A percentile compares a stretch with the other conserved stretches of the same genome.
These are phyloP conservation scores for Sminthurinus signatus DNA, from an alignment of 1,140 invertebrate genomes.

Conservation along the genomic window DNA sequence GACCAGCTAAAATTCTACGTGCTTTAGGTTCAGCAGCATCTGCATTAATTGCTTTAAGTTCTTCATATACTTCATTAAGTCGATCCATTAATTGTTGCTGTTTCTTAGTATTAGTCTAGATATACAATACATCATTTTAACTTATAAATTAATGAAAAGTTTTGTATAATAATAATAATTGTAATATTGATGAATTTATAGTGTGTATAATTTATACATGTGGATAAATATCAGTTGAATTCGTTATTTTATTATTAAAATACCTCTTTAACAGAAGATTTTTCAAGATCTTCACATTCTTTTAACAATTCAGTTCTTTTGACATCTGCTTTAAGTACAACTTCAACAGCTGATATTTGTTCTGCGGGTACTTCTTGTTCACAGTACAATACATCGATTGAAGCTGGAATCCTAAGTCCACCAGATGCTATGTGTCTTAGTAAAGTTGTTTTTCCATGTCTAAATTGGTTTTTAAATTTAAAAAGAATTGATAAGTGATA, in stretches of 20 bases:
- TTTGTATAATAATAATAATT: too few species aligned
- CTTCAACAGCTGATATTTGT: slow-evolving; percentile 82
- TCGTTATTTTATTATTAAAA: not conserved
- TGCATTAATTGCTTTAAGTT: slow-evolving; percentile 90
- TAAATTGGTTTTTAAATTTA: slow-evolving; percentile 47
- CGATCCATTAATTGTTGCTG: slow-evolving; percentile 34
- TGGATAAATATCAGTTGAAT: too few species aligned
- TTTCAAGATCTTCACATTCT: slow-evolving; percentile 75
- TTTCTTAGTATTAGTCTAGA: slow-evolving; percentile 24
- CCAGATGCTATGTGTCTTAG: slow-evolving; percentile 84
- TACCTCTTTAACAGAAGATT: slow-evolving; percentile 45
- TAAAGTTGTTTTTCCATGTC: slow-evolving; percentile 97
- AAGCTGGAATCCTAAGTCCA: slow-evolving; percentile 85
- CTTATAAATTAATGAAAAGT: too few species aligned
- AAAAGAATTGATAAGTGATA: slow-evolving; percentile 20
- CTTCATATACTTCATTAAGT: slow-evolving; percentile 72
- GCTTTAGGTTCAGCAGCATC: slow-evolving; percentile 95
- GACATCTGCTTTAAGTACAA: slow-evolving; percentile 85
- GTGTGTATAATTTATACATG: too few species aligned
- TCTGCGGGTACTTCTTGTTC: slow-evolving; percentile 98
- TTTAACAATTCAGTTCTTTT: slow-evolving; percentile 74
- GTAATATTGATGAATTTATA: too few species aligned
- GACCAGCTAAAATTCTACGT: slow-evolving; percentile 88
- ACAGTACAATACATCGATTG: slow-evolving; percentile 95
- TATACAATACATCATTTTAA: too few species aligned